Base-by-base conservation (phyloP, 2,113 vertebrate genomes). In the Apaloderma vittatum region DNA sequence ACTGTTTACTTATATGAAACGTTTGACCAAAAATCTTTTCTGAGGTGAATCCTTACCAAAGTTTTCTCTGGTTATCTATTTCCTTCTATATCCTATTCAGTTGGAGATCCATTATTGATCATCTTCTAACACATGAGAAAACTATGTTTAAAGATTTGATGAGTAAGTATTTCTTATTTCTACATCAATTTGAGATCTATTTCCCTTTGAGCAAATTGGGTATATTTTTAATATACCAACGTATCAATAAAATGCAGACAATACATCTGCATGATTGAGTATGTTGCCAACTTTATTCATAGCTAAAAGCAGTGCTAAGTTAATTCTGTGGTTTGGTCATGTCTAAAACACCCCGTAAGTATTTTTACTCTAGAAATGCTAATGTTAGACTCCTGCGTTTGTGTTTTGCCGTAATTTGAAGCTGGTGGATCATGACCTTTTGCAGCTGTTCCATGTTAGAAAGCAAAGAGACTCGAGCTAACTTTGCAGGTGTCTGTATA, bases 111-210 rank as follows among this genome's bases (percentile, higher is more conserved):
- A 99, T 99, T 88, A 98, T 99, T 93, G 99, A 99, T 93, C 99
- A 99, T 94, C 98, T 99, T 70, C 98, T 99, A 95, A 99, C 99
- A 72, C 99, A 99, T 4, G 99, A 99, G 97, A 99, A 99, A 98
- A 99, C 99, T 15, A 99, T 99, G 99, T 99, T 99, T 96, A 99
- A 99, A 98, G 99, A 99, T 96, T 95, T 99, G 82, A 99, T 99
- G 99, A 99, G 99, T 99, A 96, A 99, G 99, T 99, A 94, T 76
- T 83, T 57, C 18, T 78, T 57, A 30, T 67, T 63, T 27, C n/a
- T 80, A 34, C 11, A 22, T 34, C 75, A 59, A 3, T 45, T 75
- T 90, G 26, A 81, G 74, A 81, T 55, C 8, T 75, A 0, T 73
- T 73, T 86, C 11, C 29, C 21, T 75, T 68, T 58, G n/a, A 79